Conservation (phyloP, 2,113 vertebrate species). For the Oncorhynchus mykiss region DNA sequence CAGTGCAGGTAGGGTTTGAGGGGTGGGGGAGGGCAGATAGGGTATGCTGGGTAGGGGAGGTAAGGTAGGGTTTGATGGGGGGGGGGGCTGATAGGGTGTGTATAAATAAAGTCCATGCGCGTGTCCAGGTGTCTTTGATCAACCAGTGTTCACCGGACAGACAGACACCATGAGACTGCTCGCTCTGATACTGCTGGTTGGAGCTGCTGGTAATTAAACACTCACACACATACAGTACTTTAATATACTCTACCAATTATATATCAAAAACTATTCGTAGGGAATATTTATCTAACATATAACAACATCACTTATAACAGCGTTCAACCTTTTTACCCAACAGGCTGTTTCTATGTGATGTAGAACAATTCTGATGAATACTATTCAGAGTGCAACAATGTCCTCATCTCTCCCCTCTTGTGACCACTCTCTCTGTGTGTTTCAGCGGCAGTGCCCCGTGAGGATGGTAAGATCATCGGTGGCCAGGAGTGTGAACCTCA, state of each 20-base stretch:
- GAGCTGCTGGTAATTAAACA: conserved; percentile 64
- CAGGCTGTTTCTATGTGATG: not conserved
- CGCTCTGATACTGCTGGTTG: conserved; percentile 63
- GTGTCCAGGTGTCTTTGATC: conserved; percentile 43
- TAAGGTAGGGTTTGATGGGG: not conserved
- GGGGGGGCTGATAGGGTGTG: not conserved
- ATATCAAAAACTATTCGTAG: not conserved
- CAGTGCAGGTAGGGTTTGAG: not conserved
- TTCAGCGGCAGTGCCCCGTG: conserved; percentile 58
- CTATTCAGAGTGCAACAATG: not conserved
- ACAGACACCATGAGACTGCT: conserved; percentile 59
- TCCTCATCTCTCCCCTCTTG: not conserved
- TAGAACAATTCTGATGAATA: not conserved
- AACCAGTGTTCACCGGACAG: conserved; percentile 13
- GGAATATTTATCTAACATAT: not conserved
- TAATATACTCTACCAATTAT: not conserved
- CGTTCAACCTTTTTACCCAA: not conserved
- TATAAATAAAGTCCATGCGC: conserved; percentile 50
- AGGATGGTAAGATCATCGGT: conserved; percentile 65
- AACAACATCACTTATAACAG: not conserved
- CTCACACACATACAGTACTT: not conserved
- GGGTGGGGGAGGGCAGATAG: conserved; percentile 4
- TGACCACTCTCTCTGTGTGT: not conserved
- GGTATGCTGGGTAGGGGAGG: conserved; percentile 6
- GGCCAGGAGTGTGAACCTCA: conserved; percentile 58